Evolutionary conservation across 1,140 invertebrate species (phyloP).

Genomic region (Zeugodacus cucurbitae): DNA sequence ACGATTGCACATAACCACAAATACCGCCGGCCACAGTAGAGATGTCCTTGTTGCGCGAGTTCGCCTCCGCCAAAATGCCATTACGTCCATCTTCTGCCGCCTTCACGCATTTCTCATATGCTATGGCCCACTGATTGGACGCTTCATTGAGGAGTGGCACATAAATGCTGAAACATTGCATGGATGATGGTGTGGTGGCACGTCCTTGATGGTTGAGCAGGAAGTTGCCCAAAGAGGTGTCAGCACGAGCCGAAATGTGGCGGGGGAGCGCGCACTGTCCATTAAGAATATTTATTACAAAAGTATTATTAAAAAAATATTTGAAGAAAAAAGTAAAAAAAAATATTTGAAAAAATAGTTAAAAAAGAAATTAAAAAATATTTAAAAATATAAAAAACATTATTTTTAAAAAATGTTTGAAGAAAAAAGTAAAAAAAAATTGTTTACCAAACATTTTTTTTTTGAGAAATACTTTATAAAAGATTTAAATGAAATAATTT

Average conservation of each 20-base stretch:
- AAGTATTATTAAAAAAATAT: not conserved
- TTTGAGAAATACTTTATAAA: too few relatives aligned
- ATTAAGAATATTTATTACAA: not conserved
- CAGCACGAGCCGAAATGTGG: not conserved
- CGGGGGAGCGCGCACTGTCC: not conserved
- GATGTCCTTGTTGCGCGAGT: not conserved
- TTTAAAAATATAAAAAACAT: not conserved
- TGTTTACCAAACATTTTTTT: too few relatives aligned
- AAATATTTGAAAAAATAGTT: not conserved
- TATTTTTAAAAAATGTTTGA: not conserved
- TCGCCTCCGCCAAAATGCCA: not conserved
- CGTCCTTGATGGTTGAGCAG: not conserved
- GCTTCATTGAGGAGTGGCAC: not conserved
- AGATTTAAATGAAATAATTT: too few relatives aligned
- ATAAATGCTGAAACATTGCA: slow-evolving; percentile 7
- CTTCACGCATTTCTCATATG: not conserved
- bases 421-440: too few relatives aligned
- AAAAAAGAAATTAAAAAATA: not conserved
- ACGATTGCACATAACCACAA: not conserved
- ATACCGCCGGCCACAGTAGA: not conserved
- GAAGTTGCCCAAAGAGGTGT: not conserved
- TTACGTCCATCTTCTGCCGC: not conserved
- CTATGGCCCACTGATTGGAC: not conserved
- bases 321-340: not conserved
- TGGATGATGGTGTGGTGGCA: not conserved